Conservation (phyloP, 2,113 vertebrate genomes). For the Eubucco bourcierii region DNA sequence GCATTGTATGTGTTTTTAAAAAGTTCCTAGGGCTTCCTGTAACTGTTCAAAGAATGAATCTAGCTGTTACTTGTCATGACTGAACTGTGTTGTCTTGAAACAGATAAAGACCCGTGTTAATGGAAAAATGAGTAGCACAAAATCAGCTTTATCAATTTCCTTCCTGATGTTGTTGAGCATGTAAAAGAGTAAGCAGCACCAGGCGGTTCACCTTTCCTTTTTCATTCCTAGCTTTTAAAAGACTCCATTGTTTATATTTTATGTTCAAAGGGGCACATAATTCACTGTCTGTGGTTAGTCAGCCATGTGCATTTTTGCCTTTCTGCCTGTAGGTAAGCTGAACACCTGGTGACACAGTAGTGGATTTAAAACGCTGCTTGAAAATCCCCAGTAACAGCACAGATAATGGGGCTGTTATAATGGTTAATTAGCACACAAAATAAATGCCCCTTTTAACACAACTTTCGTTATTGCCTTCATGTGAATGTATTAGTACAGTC, state of each 20-base stretch:
- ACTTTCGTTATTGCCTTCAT: neutral
- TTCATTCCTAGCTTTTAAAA: neutral
- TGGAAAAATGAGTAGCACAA: neutral
- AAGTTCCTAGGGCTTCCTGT: neutral
- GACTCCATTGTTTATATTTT: neutral
- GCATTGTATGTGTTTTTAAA: neutral
- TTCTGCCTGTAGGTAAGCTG: constrained; percentile 61
- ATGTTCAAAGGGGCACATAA: constrained; percentile 54
- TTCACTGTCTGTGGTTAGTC: constrained; percentile 56
- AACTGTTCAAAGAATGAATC: neutral
- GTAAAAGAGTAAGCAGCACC: neutral
- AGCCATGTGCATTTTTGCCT: constrained; percentile 53
- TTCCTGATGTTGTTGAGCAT: neutral
- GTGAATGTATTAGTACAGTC: neutral
- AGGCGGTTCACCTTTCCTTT: neutral
- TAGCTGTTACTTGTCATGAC: neutral
- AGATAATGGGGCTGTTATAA: neutral
- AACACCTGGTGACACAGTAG: constrained; percentile 61
- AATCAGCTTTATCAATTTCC: neutral
- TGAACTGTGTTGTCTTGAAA: neutral
- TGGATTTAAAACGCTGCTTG: neutral
- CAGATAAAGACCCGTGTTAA: neutral
- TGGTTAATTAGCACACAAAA: neutral
- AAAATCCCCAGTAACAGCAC: neutral
- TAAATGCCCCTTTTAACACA: neutral